phyloP scores from a whole-genome alignment of 2,113 vertebrate species.

The Paradoxurus hermaphroditus region DNA sequence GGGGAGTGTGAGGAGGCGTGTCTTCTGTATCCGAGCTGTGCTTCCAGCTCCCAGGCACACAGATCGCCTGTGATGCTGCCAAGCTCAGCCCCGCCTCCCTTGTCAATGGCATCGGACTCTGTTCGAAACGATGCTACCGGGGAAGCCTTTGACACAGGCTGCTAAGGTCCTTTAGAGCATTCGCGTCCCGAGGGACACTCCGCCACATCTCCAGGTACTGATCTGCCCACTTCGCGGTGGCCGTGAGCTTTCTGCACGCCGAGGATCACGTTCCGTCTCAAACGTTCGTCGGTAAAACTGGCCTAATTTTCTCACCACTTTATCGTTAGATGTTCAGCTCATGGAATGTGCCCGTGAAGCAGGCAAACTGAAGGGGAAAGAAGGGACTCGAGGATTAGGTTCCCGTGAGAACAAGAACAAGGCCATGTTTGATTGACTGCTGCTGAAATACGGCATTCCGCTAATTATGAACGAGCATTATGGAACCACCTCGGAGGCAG shows the following conservation, averaged over 20 bases:
- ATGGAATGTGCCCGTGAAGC: background rate
- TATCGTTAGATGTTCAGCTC: conserved; percentile 38
- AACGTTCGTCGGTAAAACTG: background rate
- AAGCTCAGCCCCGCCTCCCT: background rate
- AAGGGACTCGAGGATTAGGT: conserved; percentile 11
- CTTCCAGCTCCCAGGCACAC: background rate
- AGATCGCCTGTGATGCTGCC: background rate
- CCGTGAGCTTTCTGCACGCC: background rate
- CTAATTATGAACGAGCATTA: conserved; percentile 71
- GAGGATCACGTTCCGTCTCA: background rate
- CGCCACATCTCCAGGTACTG: background rate
- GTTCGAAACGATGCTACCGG: background rate
- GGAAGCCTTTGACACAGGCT: background rate
- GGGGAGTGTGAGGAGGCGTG: background rate
- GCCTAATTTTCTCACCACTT: conserved; percentile 52
- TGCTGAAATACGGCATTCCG: conserved; percentile 57
- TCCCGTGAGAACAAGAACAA: conserved; percentile 69
- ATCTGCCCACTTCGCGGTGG: background rate
- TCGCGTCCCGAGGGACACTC: background rate
- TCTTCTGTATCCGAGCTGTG: background rate
- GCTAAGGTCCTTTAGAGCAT: background rate
- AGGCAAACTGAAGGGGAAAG: conserved; percentile 32
- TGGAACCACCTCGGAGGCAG: conserved; percentile 64
- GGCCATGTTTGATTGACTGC: conserved; percentile 64
- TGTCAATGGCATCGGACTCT: background rate